phyloP scores from a whole-genome alignment of 2,113 vertebrate species.

The Passerina amoena region DNA sequence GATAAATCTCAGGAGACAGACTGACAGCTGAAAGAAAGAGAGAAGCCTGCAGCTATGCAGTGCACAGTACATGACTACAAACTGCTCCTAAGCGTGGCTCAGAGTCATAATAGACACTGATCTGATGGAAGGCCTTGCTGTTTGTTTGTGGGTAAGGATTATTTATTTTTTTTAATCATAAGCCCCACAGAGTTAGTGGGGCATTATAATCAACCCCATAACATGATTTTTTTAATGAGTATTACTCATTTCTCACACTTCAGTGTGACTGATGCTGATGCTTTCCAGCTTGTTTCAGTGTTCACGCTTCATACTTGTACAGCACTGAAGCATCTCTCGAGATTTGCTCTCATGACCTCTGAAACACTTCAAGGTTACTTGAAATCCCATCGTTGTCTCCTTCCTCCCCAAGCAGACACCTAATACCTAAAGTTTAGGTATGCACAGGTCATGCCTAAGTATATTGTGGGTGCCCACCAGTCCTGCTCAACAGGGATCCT shows the following conservation, averaged over 20 bases:
- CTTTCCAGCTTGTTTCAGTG: neutral
- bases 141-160: neutral
- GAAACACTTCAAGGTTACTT: neutral
- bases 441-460: neutral
- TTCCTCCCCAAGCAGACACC: neutral
- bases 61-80: neutral
- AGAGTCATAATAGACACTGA: neutral
- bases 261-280: neutral
- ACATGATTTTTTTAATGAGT: neutral
- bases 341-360: neutral
- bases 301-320: neutral
- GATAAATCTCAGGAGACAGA: neutral
- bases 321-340: neutral
- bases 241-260: neutral
- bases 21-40: neutral
- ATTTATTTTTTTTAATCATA: neutral
- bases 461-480: neutral
- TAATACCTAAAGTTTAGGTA: neutral
- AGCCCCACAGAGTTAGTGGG: neutral
- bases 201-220: neutral
- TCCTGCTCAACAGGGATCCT: neutral
- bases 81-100: neutral
- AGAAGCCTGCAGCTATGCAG: neutral
- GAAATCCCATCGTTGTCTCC: fast-evolving
- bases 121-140: neutral